phyloP scores from a whole-genome alignment of 2,888 invertebrate genomes.

The Carterocephalus palaemon region DNA sequence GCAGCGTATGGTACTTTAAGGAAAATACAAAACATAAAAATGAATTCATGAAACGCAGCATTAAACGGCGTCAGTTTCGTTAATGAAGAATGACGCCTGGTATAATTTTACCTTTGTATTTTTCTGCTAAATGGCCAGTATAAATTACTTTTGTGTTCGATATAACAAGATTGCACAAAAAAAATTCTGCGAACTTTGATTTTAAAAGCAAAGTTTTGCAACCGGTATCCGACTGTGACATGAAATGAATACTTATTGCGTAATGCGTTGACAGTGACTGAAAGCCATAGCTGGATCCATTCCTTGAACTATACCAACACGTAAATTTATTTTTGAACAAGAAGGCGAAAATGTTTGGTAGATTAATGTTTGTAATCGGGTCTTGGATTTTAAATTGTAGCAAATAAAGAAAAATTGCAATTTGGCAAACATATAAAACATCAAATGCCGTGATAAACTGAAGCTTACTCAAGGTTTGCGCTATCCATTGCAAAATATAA shows the following conservation, averaged over 20 bases:
- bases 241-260: constrained; percentile 18
- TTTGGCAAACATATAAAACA: too few species aligned
- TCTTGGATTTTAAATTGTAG: too few species aligned
- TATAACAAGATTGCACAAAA: constrained; percentile 22
- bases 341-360: too few species aligned
- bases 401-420: too few species aligned
- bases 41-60: constrained; percentile 64
- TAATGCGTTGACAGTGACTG: too few species aligned
- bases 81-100: constrained; percentile 73
- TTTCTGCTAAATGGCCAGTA: constrained; percentile 63
- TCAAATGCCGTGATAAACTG: too few species aligned
- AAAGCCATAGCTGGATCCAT: too few species aligned
- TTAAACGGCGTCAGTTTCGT: constrained; percentile 55
- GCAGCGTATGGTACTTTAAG: constrained; percentile 7
- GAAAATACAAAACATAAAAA: constrained; percentile 46
- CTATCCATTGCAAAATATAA: too few species aligned
- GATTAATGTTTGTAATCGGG: too few species aligned
- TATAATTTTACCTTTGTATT: constrained; percentile 75
- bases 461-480: too few species aligned
- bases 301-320: too few species aligned
- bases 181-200: constrained; percentile 13
- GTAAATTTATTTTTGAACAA: too few species aligned
- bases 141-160: constrained; percentile 58
- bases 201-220: constrained; percentile 23
- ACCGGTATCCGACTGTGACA: constrained; percentile 7